Conservation (phyloP, 2,113 vertebrate genomes). For the Limnothrissa miodon region DNA sequence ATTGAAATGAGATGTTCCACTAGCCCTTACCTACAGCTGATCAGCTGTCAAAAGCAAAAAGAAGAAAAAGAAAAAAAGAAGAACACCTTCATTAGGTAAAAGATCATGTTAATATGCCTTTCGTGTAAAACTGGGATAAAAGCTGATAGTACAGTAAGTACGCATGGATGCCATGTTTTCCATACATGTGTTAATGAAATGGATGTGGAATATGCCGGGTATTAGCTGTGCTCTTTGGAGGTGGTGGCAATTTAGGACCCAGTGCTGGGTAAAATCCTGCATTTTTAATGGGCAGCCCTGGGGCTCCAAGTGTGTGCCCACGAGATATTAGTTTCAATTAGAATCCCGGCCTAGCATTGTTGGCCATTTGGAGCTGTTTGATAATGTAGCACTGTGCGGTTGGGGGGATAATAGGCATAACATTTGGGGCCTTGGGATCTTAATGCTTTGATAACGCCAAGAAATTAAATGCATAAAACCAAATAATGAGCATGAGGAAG, state of each 20-base stretch:
- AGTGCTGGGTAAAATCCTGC: neutral
- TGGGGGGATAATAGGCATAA: neutral
- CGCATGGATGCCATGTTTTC: neutral
- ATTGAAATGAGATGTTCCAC: constrained; percentile 10
- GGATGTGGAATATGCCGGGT: neutral
- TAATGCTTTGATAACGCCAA: neutral
- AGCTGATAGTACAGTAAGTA: constrained; percentile 4
- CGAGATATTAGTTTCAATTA: constrained; percentile 14
- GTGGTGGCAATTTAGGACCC: neutral
- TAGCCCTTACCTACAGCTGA: neutral
- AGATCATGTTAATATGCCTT: neutral
- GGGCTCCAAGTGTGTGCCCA: neutral
- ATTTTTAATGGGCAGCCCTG: neutral
- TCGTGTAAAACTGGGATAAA: neutral
- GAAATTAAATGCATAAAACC: constrained; percentile 1
- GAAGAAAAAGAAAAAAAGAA: neutral
- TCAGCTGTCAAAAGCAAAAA: neutral
- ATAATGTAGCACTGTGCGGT: neutral
- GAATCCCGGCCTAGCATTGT: neutral
- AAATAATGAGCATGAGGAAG: neutral
- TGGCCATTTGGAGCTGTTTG: neutral
- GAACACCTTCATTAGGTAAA: neutral
- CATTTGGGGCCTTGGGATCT: neutral
- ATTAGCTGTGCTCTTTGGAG: neutral
- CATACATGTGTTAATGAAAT: constrained; percentile 5